Evolutionary conservation across 2,797 vertebrate species (phyloP).

Genomic region (Sandelia bainsii): DNA sequence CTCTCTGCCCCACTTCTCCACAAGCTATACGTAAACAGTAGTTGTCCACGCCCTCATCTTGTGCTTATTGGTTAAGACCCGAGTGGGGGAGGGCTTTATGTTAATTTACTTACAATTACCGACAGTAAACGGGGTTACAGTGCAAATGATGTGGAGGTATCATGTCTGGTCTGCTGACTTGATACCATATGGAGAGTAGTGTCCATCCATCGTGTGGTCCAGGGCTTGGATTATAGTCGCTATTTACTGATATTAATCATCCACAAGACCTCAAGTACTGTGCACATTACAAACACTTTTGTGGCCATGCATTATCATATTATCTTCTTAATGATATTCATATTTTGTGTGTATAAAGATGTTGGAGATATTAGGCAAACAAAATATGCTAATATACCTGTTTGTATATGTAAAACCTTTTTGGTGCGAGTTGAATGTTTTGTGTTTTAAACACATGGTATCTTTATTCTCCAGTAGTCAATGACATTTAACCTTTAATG

Average conservation of each 20-base stretch:
- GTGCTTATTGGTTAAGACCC: slow-evolving; percentile 61
- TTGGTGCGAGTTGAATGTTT: background rate
- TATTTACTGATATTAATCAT: background rate
- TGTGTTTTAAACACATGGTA: too few species aligned
- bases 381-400: background rate
- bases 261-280: background rate
- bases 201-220: background rate
- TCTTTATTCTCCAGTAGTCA: too few species aligned
- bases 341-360: background rate
- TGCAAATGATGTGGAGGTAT: background rate
- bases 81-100: slow-evolving; percentile 48
- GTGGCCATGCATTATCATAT: too few species aligned
- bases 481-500: too few species aligned
- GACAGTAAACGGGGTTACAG: background rate
- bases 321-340: background rate
- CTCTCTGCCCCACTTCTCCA: slow-evolving; percentile 73
- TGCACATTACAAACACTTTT: background rate
- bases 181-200: background rate
- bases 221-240: background rate
- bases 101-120: background rate
- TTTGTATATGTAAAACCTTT: background rate
- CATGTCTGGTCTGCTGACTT: background rate
- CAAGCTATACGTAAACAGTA: slow-evolving; percentile 74
- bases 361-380: background rate
- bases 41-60: slow-evolving; percentile 52